Evolutionary conservation across 2,113 vertebrate genomes (phyloP).

Genomic region (Stigmatopora argus): DNA sequence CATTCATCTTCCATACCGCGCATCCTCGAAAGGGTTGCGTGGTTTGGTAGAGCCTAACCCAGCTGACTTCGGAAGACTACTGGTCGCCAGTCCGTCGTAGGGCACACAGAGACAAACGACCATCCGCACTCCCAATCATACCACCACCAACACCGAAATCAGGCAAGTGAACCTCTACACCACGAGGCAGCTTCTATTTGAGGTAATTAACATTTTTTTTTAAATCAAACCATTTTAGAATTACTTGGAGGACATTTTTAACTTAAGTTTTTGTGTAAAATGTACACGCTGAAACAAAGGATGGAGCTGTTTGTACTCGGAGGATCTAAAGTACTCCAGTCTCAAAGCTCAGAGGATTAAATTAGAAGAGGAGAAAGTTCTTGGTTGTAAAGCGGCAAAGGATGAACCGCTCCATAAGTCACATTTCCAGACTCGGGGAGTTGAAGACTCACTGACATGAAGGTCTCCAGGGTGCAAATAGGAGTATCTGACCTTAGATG

Average conservation of each 20-base stretch:
- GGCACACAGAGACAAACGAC: no score
- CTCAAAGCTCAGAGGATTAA: slow-evolving; percentile 63
- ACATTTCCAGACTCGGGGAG: slow-evolving; percentile 37
- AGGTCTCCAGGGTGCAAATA: slow-evolving; percentile 25
- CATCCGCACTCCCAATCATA: no score
- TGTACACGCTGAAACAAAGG: slow-evolving; percentile 1
- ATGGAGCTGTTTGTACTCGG: neutral
- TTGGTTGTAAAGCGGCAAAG: slow-evolving; percentile 30
- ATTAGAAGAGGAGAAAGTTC: slow-evolving; percentile 50
- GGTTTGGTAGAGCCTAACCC: no score
- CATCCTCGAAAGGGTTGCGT: no score
- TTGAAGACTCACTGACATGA: slow-evolving; percentile 33
- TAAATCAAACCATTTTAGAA: neutral
- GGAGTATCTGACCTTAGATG: slow-evolving; percentile 37
- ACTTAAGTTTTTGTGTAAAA: neutral
- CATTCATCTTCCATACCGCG: no score
- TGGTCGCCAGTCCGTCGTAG: no score
- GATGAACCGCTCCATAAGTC: slow-evolving; percentile 40
- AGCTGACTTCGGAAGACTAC: no score
- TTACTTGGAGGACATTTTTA: neutral
- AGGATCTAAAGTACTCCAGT: slow-evolving; percentile 7
- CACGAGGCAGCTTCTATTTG: neutral
- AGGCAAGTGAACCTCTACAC: no score
- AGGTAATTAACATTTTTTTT: slow-evolving; percentile 7
- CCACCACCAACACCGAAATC: no score